Evolutionary conservation across 2,113 vertebrate genomes (phyloP).

Genomic region (Brienomyrus longianalis): DNA sequence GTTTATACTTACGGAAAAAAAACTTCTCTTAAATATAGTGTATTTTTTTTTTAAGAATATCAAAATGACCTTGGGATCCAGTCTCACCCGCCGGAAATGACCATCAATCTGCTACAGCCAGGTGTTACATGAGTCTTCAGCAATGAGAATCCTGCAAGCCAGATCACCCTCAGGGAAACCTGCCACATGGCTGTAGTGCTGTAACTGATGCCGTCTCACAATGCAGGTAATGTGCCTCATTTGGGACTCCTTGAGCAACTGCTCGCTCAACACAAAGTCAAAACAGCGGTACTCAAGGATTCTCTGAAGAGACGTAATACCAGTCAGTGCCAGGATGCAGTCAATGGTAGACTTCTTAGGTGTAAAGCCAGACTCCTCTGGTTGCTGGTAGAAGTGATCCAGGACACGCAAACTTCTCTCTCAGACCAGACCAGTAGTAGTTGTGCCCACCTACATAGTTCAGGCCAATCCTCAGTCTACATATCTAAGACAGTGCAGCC

Average conservation of each 20-base stretch:
- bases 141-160: not conserved
- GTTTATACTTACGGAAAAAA: not conserved
- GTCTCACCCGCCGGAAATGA: not conserved
- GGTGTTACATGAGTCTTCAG: not conserved
- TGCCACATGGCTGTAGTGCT: not conserved
- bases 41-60: not conserved
- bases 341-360: too few species aligned
- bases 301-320: not conserved
- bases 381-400: too few species aligned
- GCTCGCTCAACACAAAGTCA: not conserved
- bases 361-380: too few species aligned
- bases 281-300: not conserved
- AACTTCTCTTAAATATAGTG: not conserved
- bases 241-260: not conserved
- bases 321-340: not conserved
- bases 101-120: not conserved
- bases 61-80: not conserved
- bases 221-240: not conserved
- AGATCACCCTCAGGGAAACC: not conserved
- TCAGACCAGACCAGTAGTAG: too few species aligned
- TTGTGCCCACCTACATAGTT: too few species aligned
- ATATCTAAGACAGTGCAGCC: too few species aligned
- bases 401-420: too few species aligned
- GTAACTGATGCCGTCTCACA: not conserved
- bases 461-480: too few species aligned